Base-by-base conservation (phyloP, 2,113 vertebrate species). In the Varanus komodoensis region DNA sequence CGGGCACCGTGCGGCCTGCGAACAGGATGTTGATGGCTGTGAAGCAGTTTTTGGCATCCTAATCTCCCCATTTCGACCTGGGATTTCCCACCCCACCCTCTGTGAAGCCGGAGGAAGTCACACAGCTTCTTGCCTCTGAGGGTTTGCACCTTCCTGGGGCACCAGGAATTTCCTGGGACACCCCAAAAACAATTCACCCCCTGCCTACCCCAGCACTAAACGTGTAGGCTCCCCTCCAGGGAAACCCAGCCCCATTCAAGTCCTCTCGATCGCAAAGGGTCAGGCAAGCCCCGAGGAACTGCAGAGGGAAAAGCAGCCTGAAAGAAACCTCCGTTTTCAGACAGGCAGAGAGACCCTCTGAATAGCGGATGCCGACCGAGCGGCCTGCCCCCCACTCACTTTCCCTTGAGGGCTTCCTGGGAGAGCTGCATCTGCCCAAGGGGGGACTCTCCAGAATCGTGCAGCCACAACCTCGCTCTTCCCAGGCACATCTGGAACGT, bases 61-160 rank as follows among this genome's bases (percentile, higher is more conserved):
- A 44, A 44, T 44, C 48, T 38, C 52, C 38, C n/a, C 2, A 27
- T 84, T 79, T 85, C 48, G 25, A 34, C 52, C 52, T 54, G 34
- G 2, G 1, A 21, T 3, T 9, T 21, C 23, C 8, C 12, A 1
- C 6, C 1, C 19, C 23, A 4, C 9, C 81, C 21, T 44, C 38
- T 44, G 38, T 44, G 38, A 44, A 44, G 38, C 38, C 38, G 38
- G 38, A 44, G 38, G 38, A 12, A 80, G 32, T 9, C 21, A 12
- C 21, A 11, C 7, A 7, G 57, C 15, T 38, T 27, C 57, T 38
- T 4, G 8, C 8, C 57, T 83, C 2, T 6, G 29, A 34, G 19
- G 52, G 81, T 19, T 54, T 52, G 32, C 6, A 17, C 32, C 29
- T 6, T 61, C 14, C n/a, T 61, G 34, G 15, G 54, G 34, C 52